Conservation (phyloP, 2,797 vertebrate species). For the Coregonus sp. region DNA sequence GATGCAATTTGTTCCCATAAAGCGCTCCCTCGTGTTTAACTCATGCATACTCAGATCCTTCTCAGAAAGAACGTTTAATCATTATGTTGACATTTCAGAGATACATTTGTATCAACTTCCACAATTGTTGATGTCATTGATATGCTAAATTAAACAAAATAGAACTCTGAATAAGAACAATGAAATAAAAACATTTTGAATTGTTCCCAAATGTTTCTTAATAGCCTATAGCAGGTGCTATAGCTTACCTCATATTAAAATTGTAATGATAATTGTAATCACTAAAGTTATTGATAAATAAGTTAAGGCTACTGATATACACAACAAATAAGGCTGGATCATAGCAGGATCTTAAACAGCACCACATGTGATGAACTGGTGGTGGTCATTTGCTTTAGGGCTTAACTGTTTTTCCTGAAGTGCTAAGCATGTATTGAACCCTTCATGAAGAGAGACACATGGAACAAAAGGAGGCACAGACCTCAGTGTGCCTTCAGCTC, state of each 20-base stretch:
- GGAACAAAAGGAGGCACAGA: constrained; percentile 53
- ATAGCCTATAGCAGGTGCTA: neutral
- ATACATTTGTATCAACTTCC: neutral
- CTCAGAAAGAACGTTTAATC: neutral
- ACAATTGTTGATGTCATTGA: neutral
- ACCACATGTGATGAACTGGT: constrained; percentile 6
- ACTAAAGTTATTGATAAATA: neutral
- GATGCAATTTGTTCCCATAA: neutral
- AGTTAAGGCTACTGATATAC: neutral
- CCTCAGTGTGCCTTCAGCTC: constrained; percentile 30
- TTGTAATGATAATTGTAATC: neutral
- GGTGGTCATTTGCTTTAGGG: constrained; percentile 18
- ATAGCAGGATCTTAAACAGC: neutral
- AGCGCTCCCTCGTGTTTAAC: neutral
- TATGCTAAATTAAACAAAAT: neutral
- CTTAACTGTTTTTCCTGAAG: constrained; percentile 12
- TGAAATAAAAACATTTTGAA: neutral
- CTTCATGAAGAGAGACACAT: constrained; percentile 25
- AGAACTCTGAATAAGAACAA: neutral
- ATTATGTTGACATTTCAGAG: neutral
- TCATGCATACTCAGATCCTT: neutral
- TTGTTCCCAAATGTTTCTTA: neutral
- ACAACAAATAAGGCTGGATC: neutral
- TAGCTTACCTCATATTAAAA: neutral
- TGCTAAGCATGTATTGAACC: constrained; percentile 31